These are phyloP conservation scores for Caenorhabditis tropicalis DNA, from an alignment of 1,140 invertebrate genomes.

Conservation along the genomic window DNA sequence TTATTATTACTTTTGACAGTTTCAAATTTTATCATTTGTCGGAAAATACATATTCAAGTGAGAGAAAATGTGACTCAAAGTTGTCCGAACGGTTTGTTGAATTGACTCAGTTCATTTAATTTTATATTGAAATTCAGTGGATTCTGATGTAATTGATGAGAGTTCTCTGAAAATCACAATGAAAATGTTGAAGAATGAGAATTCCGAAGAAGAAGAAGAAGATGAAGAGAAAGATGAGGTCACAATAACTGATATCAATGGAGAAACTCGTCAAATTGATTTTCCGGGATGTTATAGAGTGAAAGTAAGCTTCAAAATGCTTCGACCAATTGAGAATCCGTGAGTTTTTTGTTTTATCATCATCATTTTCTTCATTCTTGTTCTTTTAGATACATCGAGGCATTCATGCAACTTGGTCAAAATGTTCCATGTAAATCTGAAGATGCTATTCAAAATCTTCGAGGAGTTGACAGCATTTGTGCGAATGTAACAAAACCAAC, in stretches of 20 bases:
- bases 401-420: constrained; percentile 60
- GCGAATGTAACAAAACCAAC: constrained; percentile 57
- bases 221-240: constrained; percentile 46
- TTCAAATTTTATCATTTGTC: not conserved
- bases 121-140: not conserved
- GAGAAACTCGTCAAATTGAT: constrained; percentile 48
- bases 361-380: not conserved
- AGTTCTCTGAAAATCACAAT: constrained; percentile 28
- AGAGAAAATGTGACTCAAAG: constrained; percentile 27
- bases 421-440: constrained; percentile 58
- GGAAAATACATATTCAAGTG: constrained; percentile 34
- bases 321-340: constrained; percentile 55
- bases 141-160: constrained; percentile 27
- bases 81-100: constrained; percentile 10
- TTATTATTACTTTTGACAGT: not conserved
- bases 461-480: constrained; percentile 47
- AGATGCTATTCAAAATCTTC: constrained; percentile 32
- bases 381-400: constrained; percentile 58
- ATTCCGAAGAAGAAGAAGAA: constrained; percentile 23
- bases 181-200: constrained; percentile 33
- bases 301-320: constrained; percentile 54
- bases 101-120: not conserved
- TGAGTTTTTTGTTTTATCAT: not conserved
- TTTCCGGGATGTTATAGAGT: constrained; percentile 61
- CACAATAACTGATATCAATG: constrained; percentile 56